Evolutionary conservation across 2,113 vertebrate genomes (phyloP), one percentile per base, ranked within the genome.

Genomic region (Caracal caracal): DNA sequence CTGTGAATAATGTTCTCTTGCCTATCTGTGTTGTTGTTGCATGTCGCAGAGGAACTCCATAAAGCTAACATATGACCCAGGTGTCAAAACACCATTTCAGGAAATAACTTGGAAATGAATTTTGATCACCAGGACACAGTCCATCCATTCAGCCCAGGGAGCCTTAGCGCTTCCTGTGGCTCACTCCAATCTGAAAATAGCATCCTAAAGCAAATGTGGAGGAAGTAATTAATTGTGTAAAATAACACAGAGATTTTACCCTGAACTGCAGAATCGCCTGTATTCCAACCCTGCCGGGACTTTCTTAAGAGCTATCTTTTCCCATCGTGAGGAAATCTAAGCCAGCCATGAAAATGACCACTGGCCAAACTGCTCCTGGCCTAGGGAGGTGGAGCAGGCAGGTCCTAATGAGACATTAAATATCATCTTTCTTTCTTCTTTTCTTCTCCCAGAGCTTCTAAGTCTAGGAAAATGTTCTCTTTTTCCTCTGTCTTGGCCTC

Each of bases 161-260:
- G 59, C 6, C 68, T 80, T 35, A 37, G 17, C n/a, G 49, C 85
- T 97, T 98, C 95, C 96, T 95, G 89, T 82, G 81, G 83, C 65
- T 96, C 88, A 89, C 87, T 98, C 70, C 26, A 49, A 90, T 97
- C 97, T 88, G 96, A 95, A 96, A 98, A 97, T 47, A 86, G 92
- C 84, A 97, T 95, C 92, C 87, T 92, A 81, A 63, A 81, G 92
- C 90, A 82, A 97, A 96, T 59, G 87, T 95, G 40, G 95, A 97
- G 96, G 96, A 97, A 98, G 94, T 80, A 98, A 97, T 97, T 97
- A 95, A 97, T 97, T 97, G 94, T 95, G 7, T 96, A 90, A 95
- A 98, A 93, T 76, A 97, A 76, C 93, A 97, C 35, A 93, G 49
- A 87, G 93, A 80, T 95, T 96, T 95, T 71, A 86, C 86, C 56